phyloP scores from a whole-genome alignment of 2,797 vertebrate genomes.

The Atherinosoma microstoma region DNA sequence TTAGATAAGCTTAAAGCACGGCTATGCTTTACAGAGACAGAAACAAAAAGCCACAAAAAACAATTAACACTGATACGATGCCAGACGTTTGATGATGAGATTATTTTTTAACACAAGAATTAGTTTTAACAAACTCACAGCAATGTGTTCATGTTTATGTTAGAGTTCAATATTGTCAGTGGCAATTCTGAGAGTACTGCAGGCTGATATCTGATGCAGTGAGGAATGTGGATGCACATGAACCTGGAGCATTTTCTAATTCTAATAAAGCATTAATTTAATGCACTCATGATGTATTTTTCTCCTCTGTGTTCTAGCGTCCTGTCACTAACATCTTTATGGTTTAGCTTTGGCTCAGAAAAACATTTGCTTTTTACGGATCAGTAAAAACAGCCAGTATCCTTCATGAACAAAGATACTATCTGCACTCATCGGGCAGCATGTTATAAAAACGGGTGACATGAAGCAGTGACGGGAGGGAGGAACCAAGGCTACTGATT shows the following conservation, averaged over 20 bases:
- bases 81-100: background rate
- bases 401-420: constrained; percentile 53
- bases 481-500: constrained; percentile 45
- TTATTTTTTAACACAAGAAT: background rate
- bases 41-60: background rate
- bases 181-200: background rate
- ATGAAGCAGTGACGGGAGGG: constrained; percentile 34
- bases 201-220: background rate
- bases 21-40: background rate
- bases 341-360: constrained; percentile 9
- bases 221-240: background rate
- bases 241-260: background rate
- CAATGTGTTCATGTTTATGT: background rate
- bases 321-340: background rate
- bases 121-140: background rate
- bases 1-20: constrained; percentile 42
- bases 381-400: constrained; percentile 36
- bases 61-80: background rate
- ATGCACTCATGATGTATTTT: constrained; percentile 19
- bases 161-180: constrained; percentile 2
- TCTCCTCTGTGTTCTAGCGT: constrained; percentile 1
- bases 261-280: constrained; percentile 19
- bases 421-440: constrained; percentile 45
- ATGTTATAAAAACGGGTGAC: constrained; percentile 42
- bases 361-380: constrained; percentile 41